These are phyloP conservation scores for Cavia porcellus DNA, from an alignment of 2,113 vertebrate species.

Conservation along the genomic window DNA sequence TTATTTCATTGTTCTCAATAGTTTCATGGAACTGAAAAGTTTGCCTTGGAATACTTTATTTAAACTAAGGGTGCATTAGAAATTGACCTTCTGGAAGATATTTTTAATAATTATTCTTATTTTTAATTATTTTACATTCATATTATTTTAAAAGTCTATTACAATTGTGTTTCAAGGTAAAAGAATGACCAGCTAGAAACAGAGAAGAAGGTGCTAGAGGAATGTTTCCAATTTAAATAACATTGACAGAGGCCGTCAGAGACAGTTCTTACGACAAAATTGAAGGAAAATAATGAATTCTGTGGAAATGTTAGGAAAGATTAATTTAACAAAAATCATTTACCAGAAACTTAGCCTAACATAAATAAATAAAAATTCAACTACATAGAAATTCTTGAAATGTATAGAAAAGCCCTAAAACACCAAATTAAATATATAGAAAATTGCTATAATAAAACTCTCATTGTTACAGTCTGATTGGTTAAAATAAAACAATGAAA, in stretches of 20 bases:
- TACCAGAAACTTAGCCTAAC: neutral
- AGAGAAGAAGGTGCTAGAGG: neutral
- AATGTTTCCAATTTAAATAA: slow-evolving; percentile 11
- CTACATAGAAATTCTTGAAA: neutral
- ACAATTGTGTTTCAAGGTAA: neutral
- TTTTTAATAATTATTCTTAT: slow-evolving; percentile 11
- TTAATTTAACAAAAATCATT: neutral
- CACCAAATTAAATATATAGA: neutral
- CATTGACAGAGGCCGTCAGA: neutral
- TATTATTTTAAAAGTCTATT: slow-evolving; percentile 44
- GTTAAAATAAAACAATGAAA: neutral
- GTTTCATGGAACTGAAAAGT: slow-evolving; percentile 26
- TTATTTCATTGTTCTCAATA: neutral
- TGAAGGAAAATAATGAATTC: neutral
- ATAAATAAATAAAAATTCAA: neutral
- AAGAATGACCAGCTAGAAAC: neutral
- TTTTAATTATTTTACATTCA: slow-evolving; percentile 58
- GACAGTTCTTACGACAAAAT: neutral
- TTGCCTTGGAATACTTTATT: neutral
- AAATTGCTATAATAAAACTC: neutral
- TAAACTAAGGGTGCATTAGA: slow-evolving; percentile 28
- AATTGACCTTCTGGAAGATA: neutral
- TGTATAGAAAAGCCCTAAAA: neutral
- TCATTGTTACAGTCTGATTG: neutral
- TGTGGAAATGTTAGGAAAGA: slow-evolving; percentile 2